Evolutionary conservation across 2,888 invertebrate genomes (phyloP).

Genomic region (Hermodice carunculata): DNA sequence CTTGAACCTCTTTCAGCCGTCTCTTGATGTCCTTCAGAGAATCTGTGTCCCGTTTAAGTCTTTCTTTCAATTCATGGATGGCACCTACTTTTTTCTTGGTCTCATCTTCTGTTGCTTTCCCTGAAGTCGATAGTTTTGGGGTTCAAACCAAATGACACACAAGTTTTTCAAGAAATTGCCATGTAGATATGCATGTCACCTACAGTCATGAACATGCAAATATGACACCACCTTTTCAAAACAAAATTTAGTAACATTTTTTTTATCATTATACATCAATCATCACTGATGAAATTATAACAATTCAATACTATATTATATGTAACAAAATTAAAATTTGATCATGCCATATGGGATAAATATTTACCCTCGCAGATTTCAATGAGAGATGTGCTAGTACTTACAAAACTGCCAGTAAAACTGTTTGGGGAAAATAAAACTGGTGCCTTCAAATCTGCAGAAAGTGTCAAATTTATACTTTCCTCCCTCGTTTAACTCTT

Average conservation of each 20-base stretch:
- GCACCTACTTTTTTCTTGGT: slow-evolving; percentile 59
- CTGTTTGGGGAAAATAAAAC: no score
- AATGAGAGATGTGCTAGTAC: not conserved
- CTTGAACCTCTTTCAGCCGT: slow-evolving; percentile 54
- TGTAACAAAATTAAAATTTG: not conserved
- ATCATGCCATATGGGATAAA: no score
- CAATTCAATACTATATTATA: not conserved
- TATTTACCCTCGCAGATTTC: not conserved
- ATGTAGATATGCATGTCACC: no score
- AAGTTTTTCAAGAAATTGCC: no score
- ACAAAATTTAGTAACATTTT: no score
- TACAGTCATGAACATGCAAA: no score
- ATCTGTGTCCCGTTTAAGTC: slow-evolving; percentile 58
- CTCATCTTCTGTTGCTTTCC: slow-evolving; percentile 52
- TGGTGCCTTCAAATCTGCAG: no score
- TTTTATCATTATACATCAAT: no score
- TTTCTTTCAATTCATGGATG: slow-evolving; percentile 63
- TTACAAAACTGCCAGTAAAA: no score
- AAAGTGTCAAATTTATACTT: no score
- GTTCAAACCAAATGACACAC: not conserved
- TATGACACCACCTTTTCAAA: no score
- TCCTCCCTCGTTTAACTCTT: no score
- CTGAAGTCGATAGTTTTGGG: slow-evolving; percentile 13
- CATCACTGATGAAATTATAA: not conserved
- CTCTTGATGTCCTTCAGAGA: slow-evolving; percentile 54